Evolutionary conservation across 2,888 invertebrate genomes (phyloP), one percentile per base, ranked within the genome.

Genomic region (Drosophila buzzatii): DNA sequence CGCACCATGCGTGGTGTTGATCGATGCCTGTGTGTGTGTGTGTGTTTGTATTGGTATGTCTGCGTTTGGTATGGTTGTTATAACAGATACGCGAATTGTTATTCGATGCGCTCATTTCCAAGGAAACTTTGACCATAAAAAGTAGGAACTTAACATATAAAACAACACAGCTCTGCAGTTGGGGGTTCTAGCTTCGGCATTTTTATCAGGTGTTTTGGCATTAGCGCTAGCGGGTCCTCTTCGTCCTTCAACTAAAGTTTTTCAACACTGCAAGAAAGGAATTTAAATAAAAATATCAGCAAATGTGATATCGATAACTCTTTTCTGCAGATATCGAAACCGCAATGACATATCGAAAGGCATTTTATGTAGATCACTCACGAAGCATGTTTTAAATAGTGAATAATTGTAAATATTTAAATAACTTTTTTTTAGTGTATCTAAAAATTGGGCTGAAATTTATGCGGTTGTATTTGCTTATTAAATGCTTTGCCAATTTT

Each of bases 41-140:
- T 42, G 41, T 49, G 39, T 14, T n/a, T 14, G 49, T 42, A n/a
- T 31, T 45, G 20, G 61, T n/a, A 23, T 33, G 42, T 44, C 35
- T 47, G 31, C 57, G 14, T 57, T 57, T 59, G 37, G 51, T 56
- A 52, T 47, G 57, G 76, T 75, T 78, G 74, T 57, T 69, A 80
- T 80, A 75, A 82, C 66, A 84, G 82, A 78, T 82, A 80, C 49
- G 58, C 61, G 62, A 73, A 73, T 77, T 71, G 79, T 79, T 75
- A 75, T 72, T 77, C 68, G 77, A 78, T 79, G 78, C 73, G 75
- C 78, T 57, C 71, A 86, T 85, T 86, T 85, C 86, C 83, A 85
- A 86, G 85, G 85, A 86, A 85, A 85, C 85, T 86, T 85, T 64
- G 47, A 59, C 73, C 81, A 81, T 85, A 82, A 85, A 85, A 75